Evolutionary conservation across 1,140 invertebrate species (phyloP), one percentile per base, ranked within the genome.

Genomic region (Drosophila elegans): DNA sequence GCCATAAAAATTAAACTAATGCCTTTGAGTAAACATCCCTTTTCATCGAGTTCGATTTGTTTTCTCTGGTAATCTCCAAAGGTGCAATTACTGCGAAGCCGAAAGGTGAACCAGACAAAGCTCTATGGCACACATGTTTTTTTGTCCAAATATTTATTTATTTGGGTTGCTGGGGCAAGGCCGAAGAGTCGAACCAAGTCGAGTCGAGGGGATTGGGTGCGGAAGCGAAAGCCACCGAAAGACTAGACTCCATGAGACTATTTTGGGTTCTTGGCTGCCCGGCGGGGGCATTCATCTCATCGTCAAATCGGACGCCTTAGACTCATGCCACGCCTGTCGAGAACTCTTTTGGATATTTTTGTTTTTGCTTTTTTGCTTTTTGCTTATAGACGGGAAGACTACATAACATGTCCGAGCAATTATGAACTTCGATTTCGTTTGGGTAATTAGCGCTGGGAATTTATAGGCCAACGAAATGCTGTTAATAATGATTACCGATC

Each of bases 81-180:
- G 62, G 55, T 61, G 57, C 52, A 46, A 64, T 64, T 54, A 53
- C 72, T 27, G 48, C 51, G 29, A 63, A 69, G 48, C 48, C 60
- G 4, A 67, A 51, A 56, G 51, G 60, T 63, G 25, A 66, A 66
- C 42, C 9, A 61, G 21, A 61, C 29, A 36, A 21, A 38, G 38
- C 46, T 68, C 45, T 52, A 21, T 29, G 16, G 29, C 41, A 13
- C 56, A 55, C 46, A 75, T 78, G 77, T 66, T 68, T 55, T 56
- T 71, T 67, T 83, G 84, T 83, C 72, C 75, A 88, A 88, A 89
- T 89, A 88, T 89, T 88, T 85, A 85, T 86, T 74, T 78, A 78
- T 84, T 57, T 88, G 63, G 62, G 38, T 71, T 78, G 69, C 44
- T 44, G 48, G 27, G 60, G 45, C 80, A 84, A 80, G 80, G 80